Base-by-base conservation (phyloP, 1,140 invertebrate species). In the Episyrphus balteatus region DNA sequence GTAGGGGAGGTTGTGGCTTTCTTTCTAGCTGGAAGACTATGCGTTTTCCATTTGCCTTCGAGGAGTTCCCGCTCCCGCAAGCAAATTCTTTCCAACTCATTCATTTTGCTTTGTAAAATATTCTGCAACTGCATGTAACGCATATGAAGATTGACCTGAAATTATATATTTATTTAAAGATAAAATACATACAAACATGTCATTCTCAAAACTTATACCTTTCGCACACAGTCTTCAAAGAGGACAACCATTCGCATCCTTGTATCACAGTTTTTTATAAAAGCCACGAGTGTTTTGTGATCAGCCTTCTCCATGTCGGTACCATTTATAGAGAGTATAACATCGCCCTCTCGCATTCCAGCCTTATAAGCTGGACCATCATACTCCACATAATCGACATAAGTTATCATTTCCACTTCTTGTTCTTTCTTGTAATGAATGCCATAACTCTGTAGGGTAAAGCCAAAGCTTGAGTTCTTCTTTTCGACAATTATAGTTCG, bases 371-470 rank as follows among this genome's bases (percentile, higher is more conserved):
- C 91, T 7, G 92, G 84, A 1, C 91, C 90, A 47, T 91, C 86
- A 47, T 85, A 82, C 55, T 93, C 91, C n/a, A 96, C 88, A 59
- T 91, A 92, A 65, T 96, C 92, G 19, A 96, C 92, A 59, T 95
- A 96, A 0, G 92, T 94, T 18, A 95, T 91, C 73, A 95, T 88
- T 67, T 94, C 91, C 46, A 80, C 70, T 58, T 79, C 76, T 47
- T 72, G 69, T 50, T 91, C 90, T 64, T 85, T 82, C 61, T 92
- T 92, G 68, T 95, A 93, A 62, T 92, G 89, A 42, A 96, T 93
- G 11, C 91, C 91, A 66, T 96, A 96, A 61, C 90, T 95, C 79
- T 96, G 80, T 43, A 96, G 72, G 0, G 91, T 95, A 66, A 95
- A 96, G 5, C 92, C 91, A 68, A 88, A 96, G 11, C 86, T 86